Conservation (phyloP, 1,140 invertebrate genomes). For the Drosophila ironensis region DNA sequence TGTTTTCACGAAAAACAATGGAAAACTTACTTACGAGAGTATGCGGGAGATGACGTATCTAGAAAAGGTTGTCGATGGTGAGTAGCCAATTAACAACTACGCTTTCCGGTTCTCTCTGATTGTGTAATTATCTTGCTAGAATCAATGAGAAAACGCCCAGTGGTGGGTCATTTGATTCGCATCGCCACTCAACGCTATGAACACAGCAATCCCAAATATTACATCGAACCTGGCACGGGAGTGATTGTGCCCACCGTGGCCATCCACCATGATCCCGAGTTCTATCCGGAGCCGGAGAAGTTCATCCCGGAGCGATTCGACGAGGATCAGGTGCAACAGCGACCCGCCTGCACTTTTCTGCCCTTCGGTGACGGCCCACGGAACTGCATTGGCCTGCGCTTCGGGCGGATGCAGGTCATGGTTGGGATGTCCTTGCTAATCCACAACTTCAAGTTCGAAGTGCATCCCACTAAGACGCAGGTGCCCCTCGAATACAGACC, state of each 20-base stretch:
- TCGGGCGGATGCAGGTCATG: conserved; percentile 85
- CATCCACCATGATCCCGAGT: conserved; percentile 84
- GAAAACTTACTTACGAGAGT: conserved; percentile 59
- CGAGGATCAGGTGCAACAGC: conserved; percentile 69
- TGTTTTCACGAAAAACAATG: conserved; percentile 80
- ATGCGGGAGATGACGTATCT: conserved; percentile 74
- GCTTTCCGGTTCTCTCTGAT: not conserved
- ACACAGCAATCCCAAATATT: conserved; percentile 84
- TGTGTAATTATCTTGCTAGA: conserved; percentile 70
- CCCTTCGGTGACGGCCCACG: conserved; percentile 64
- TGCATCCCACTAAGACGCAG: conserved; percentile 35
- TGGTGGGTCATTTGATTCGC: conserved; percentile 84
- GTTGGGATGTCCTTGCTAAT: conserved; percentile 83
- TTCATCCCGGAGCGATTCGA: conserved; percentile 85
- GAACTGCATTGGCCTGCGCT: conserved; percentile 83
- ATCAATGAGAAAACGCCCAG: conserved; percentile 86
- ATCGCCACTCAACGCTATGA: conserved; percentile 82
- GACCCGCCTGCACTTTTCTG: conserved; percentile 55
- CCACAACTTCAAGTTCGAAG: conserved; percentile 57
- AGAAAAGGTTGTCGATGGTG: conserved; percentile 65
- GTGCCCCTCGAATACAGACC: conserved; percentile 34
- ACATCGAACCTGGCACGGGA: conserved; percentile 84
- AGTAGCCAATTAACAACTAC: not conserved
- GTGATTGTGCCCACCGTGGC: conserved; percentile 84
- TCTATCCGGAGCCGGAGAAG: conserved; percentile 75